Base-by-base conservation (phyloP, 2,888 invertebrate species). In the Lepidonotus clava region DNA sequence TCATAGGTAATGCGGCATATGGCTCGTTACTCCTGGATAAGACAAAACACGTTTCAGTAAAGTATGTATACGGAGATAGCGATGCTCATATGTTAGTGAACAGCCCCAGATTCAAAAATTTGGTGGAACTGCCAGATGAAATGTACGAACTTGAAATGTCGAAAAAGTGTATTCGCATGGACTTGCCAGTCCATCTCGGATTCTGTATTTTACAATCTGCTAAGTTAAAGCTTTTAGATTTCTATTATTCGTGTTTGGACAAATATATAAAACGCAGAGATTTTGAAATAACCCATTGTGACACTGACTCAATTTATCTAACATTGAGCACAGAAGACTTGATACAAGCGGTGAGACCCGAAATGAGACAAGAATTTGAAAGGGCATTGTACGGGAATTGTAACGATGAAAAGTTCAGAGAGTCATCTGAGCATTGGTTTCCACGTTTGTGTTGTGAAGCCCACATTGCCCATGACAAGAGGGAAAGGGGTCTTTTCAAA, bases 191-290 rank as follows among this genome's bases (percentile, higher is more conserved):
- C 18, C 90, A 91, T 38, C 77, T 90, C 0, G 89, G 89, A 1
- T 90, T 88, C 77, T 89, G 89, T 46, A 89, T 91, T 8, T 85
- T 89, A n/a, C 90, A 90, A 61, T 89, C 89, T 61, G 91, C 90
- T 0, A 91, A 90, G 83, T 51, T 87, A n/a, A 41, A 77, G 6
- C 84, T 88, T 76, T 38, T 88, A 18, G 61, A 87, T 28, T 88
- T 88, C 28, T 85, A 86, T 38, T 87, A 87, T n/a, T 84, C 86
- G 18, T 83, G 86, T 28, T 14, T 87, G n/a, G 84, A 84, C 34
- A 18, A 24, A 21, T 87, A 76, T 61, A 84, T 91, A 18, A 87
- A 89, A 34, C 77, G 83, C 18, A 38, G 18, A 24, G 53, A 61
- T 11, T 87, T 84, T 83, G 83, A 84, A 41, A 18, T 77, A 38